Evolutionary conservation across 1,140 invertebrate species (phyloP).

Genomic region (Ips typographus): DNA sequence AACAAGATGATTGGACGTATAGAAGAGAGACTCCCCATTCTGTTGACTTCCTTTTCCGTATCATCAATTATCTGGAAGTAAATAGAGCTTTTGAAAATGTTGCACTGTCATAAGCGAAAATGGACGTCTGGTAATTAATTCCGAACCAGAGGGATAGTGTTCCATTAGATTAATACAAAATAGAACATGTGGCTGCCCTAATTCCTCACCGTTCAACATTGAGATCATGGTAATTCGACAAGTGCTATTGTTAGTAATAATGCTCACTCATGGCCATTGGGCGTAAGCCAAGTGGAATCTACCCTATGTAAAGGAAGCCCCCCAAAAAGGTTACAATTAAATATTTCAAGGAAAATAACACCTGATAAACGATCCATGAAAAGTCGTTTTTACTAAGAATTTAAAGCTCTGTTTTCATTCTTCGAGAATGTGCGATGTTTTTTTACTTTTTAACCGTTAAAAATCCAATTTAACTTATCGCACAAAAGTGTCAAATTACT

Average conservation of each 20-base stretch:
- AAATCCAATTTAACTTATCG: conserved; percentile 33
- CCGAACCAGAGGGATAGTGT: conserved; percentile 43
- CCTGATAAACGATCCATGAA: conserved; percentile 37
- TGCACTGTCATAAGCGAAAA: conserved; percentile 28
- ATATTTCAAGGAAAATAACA: conserved; percentile 40
- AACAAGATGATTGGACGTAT: too few species aligned
- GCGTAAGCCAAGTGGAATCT: conserved; percentile 38
- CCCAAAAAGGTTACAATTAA: conserved; percentile 42
- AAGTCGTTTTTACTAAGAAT: neutral
- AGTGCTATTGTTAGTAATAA: conserved; percentile 46
- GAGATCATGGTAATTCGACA: conserved; percentile 42
- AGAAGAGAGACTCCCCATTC: neutral
- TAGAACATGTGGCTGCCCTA: conserved; percentile 43
- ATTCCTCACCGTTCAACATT: conserved; percentile 37
- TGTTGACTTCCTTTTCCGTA: conserved; percentile 21
- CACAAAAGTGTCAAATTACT: conserved; percentile 30
- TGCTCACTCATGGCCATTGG: conserved; percentile 38
- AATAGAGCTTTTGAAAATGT: conserved; percentile 27
- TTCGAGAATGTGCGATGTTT: neutral
- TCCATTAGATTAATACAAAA: conserved; percentile 44
- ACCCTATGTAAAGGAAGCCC: conserved; percentile 19
- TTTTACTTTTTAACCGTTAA: conserved; percentile 8
- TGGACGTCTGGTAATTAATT: conserved; percentile 44
- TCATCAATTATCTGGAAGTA: conserved; percentile 26
- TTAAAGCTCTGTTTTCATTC: neutral